Conservation (phyloP, 2,113 vertebrate species). For the Galbula dea region DNA sequence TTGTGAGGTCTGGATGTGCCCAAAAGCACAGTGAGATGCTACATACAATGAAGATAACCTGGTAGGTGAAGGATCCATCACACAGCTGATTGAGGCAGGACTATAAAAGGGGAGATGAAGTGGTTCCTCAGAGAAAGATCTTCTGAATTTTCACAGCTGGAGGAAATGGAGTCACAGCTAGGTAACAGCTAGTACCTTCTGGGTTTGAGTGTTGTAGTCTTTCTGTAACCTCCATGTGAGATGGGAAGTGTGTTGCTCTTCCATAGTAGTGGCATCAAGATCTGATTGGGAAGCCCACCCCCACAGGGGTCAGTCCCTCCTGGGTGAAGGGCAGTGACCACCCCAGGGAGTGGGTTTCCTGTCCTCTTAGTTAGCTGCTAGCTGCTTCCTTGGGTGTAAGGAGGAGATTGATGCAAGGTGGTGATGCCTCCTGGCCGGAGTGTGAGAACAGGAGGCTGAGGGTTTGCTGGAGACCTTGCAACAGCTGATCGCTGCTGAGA, state of each 20-base stretch:
- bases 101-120: background rate
- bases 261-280: background rate
- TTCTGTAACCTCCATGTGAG: background rate
- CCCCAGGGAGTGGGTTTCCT: background rate
- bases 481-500: background rate
- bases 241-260: background rate
- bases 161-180: background rate
- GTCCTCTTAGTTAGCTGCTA: background rate
- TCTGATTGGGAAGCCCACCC: background rate
- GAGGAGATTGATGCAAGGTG: rapidly evolving
- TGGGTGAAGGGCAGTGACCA: background rate
- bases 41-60: background rate
- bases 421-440: background rate
- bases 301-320: background rate
- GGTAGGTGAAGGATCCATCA: background rate
- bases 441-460: background rate
- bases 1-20: background rate
- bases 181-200: background rate
- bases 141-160: background rate
- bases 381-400: background rate
- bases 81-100: background rate
- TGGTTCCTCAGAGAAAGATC: background rate
- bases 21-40: background rate
- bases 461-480: background rate
- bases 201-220: background rate